Base-by-base conservation (phyloP, 2,888 invertebrate genomes). In the Eristalis tenax region DNA sequence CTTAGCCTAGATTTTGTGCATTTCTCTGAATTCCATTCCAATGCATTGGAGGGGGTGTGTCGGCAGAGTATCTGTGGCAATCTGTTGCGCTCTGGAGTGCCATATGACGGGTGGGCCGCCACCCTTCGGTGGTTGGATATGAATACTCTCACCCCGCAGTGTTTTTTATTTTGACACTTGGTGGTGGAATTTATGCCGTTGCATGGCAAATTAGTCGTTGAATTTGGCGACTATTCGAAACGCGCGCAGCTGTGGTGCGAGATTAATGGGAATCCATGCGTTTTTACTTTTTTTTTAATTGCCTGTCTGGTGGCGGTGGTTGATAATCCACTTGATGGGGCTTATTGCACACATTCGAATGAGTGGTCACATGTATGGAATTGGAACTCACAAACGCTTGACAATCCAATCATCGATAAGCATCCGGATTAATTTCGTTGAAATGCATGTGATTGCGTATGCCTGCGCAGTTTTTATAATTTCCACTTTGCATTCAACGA, bases 1-100 rank as follows among this genome's bases (percentile, higher is more conserved):
- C 85, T 86, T 86, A 86, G 85, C 77, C 85, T 74, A 86, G 73
- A 82, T 69, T 59, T 43, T 43, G 40, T 59, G 4, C 2, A 28
- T 28, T 28, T 5, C 28, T 28, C 28, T 28, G 28, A 28, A 28
- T 28, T 28, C 28, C 32, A 32, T 32, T 32, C 32, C 32, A 32
- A 6, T 8, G 1, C 6, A 10, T 10, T 32, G 71, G 57, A 43
- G 15, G 63, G 38, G 35, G 22, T 70, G 23, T 26, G 59, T 69
- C 64, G 32, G 6, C 57, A 2, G 43, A 26, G 26, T 26, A 26
- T 26, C 26, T 26, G 26, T 26, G 68, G 50, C 18, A 18, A 26
- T 69, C 38, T 13, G 56, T 71, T 83, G 56, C 50, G 61, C 57
- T 65, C 50, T 56, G 81, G 66, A 56, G 70, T 50, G 69, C 35